phyloP scores from a whole-genome alignment of 53 echinoderm and acorn worm genomes.

The Apostichopus leukothele region DNA sequence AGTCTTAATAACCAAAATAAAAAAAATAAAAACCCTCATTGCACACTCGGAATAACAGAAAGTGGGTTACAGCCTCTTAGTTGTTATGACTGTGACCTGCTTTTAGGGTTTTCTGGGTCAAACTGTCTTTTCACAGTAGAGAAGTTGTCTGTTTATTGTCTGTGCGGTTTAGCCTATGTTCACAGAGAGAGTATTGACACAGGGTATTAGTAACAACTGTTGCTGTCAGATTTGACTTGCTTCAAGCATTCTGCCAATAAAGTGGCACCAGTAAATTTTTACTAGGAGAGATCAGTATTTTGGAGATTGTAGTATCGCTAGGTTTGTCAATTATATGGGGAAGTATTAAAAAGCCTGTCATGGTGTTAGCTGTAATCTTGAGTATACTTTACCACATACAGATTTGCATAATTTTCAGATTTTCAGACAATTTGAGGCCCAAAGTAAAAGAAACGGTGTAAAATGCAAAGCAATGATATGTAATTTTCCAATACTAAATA shows the following conservation, averaged over 20 bases:
- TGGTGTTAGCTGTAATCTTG: too few relatives aligned
- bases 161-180: not conserved
- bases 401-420: too few relatives aligned
- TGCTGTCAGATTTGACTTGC: not conserved
- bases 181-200: not conserved
- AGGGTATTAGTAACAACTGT: not conserved
- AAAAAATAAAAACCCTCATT: too few relatives aligned
- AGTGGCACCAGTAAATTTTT: not conserved
- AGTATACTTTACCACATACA: too few relatives aligned
- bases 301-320: not conserved
- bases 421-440: too few relatives aligned
- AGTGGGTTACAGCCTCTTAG: not conserved
- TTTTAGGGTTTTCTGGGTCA: constrained; percentile 29
- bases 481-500: too few relatives aligned
- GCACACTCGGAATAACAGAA: not conserved
- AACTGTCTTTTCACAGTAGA: not conserved
- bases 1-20: too few relatives aligned
- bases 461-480: too few relatives aligned
- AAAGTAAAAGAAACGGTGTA: too few relatives aligned
- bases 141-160: not conserved
- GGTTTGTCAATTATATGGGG: too few relatives aligned
- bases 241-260: not conserved
- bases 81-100: constrained; percentile 19
- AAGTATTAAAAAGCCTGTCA: too few relatives aligned
- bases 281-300: not conserved